These are phyloP conservation scores for Bergia sp. DNA, from an alignment of 92 coral and sea anemone genomes.

Conservation along the genomic window DNA sequence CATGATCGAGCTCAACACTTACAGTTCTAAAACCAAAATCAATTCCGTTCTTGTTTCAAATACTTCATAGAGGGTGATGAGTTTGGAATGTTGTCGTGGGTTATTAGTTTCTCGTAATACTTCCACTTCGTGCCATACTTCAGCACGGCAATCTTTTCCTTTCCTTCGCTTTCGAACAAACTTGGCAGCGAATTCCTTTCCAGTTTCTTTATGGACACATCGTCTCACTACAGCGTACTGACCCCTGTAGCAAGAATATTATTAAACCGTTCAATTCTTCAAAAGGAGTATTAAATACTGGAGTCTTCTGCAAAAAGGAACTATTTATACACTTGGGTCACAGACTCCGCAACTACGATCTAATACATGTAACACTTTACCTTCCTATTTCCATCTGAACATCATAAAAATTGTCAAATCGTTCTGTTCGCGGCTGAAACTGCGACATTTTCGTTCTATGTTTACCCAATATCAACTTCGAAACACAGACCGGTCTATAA, in stretches of 20 bases:
- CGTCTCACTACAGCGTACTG: constrained; percentile 86
- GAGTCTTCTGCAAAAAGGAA: not conserved
- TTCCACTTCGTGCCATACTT: constrained; percentile 95
- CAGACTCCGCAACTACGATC: not conserved
- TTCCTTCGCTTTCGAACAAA: constrained; percentile 89
- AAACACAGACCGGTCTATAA: not conserved
- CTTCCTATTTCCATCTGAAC: constrained; percentile 85
- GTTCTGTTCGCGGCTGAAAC: constrained; percentile 66
- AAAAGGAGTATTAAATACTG: not conserved
- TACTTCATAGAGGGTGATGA: constrained; percentile 79
- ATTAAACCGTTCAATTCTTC: not conserved
- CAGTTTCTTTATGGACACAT: constrained; percentile 75
- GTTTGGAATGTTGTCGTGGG: constrained; percentile 83
- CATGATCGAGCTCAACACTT: constrained; percentile 1
- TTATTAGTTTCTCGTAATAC: constrained; percentile 69
- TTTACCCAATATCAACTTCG: constrained; percentile 3
- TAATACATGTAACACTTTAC: constrained; percentile 47
- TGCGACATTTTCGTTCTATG: constrained; percentile 50
- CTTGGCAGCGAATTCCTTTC: constrained; percentile 80
- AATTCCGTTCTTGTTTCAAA: constrained; percentile 87
- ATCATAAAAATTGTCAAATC: constrained; percentile 80
- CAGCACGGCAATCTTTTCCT: constrained; percentile 87
- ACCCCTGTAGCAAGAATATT: constrained; percentile 57
- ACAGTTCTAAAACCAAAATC: constrained; percentile 84
- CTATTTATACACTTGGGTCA: not conserved